Evolutionary conservation across 2,797 vertebrate species (phyloP), one percentile per base, ranked within the genome.

Genomic region (Numenius phaeopus): DNA sequence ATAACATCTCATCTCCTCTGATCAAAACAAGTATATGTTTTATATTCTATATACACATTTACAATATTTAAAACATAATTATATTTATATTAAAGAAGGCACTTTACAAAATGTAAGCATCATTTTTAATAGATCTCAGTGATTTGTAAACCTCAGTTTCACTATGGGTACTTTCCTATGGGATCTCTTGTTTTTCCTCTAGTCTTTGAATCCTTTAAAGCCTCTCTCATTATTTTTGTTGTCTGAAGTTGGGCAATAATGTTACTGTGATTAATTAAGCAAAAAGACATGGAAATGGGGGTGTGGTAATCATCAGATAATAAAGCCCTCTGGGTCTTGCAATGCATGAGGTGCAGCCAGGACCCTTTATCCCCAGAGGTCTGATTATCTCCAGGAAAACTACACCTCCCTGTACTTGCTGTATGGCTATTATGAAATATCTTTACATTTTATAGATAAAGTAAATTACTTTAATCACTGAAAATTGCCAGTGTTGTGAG

Each of bases 181-280:
- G 98, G 98, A 98, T 93, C 20, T 34, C 97, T 97, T 98, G 97
- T 97, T 98, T 98, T 98, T 98, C 97, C 90, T 14, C 72, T 90
- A 96, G 97, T 98, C 98, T 98, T 98, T 98, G 98, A 98, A 98
- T 98, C 96, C 98, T 98, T 98, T 97, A 97, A 97, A 98, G 96
- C 95, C 94, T 95, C 96, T 98, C 98, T 98, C 98, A 98, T 98
- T 98, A 98, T 98, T 98, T 98, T 98, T 98, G 98, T 98, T 98
- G 97, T 98, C 98, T 98, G 98, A 98, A 98, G 98, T 98, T 97
- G 97, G 95, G 97, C 98, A 98, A 98, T 97, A 98, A 98, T 91
- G 34, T 98, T 97, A 98, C 98, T 98, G 96, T 98, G 98, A 98
- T 98, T 98, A 98, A 98, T 98, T 98, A 98, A 98, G 98, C 98